phyloP scores from a whole-genome alignment of 2,888 invertebrate genomes.

The Folsomia candida region DNA sequence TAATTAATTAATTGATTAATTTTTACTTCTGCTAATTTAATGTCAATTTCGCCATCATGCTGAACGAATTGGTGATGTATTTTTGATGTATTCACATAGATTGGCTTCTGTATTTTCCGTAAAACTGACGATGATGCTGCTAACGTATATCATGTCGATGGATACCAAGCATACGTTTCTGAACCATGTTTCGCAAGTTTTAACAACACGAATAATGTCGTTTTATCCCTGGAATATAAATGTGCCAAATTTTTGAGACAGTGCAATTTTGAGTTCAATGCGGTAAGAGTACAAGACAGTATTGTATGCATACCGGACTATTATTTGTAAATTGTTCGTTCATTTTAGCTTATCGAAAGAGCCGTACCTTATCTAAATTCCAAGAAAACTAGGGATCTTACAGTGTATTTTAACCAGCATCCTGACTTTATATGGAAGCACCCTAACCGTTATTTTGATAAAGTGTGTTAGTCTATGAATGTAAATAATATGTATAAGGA shows the following conservation, averaged over 20 bases:
- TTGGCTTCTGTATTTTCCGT: conserved; percentile 67
- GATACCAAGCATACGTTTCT: conserved; percentile 68
- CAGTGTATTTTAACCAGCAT: conserved; percentile 23
- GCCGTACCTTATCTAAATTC: conserved; percentile 63
- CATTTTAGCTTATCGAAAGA: conserved; percentile 2
- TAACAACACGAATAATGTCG: conserved; percentile 57
- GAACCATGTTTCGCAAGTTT: conserved; percentile 62
- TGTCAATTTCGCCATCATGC: no score
- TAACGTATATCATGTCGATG: conserved; percentile 61
- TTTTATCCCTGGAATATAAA: conserved; percentile 61
- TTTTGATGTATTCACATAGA: no score
- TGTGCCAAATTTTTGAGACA: conserved; percentile 46
- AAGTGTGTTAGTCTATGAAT: neutral
- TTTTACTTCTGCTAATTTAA: no score
- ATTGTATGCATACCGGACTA: neutral
- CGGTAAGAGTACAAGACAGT: conserved; percentile 58
- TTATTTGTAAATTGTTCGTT: neutral
- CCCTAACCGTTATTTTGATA: conserved; percentile 1
- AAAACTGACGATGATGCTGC: conserved; percentile 58
- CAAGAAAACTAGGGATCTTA: conserved; percentile 9
- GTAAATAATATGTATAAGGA: neutral
- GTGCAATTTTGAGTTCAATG: conserved; percentile 64
- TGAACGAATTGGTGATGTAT: no score
- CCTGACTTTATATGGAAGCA: conserved; percentile 29
- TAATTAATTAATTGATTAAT: no score